Evolutionary conservation across 2,113 vertebrate genomes (phyloP).

Genomic region (Spea bombifrons): DNA sequence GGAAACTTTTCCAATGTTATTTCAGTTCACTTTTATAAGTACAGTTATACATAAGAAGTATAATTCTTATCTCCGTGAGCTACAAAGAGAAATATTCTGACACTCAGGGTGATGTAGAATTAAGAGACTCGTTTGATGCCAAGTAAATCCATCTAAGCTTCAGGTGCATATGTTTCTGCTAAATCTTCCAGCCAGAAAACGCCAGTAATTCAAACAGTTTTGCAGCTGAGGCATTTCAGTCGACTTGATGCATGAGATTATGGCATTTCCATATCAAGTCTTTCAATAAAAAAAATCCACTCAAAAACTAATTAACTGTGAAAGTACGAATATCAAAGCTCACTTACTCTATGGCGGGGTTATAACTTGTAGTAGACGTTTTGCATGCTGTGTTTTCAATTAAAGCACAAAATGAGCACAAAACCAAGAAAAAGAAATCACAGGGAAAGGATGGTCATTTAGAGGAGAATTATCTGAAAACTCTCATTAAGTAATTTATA

Average conservation of each 20-base stretch:
- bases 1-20: not conserved
- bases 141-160: constrained; percentile 33
- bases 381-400: too few species aligned
- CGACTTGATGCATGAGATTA: constrained; percentile 23
- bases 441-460: too few species aligned
- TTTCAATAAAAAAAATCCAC: too few species aligned
- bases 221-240: constrained; percentile 12
- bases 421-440: too few species aligned
- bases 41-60: constrained; percentile 7
- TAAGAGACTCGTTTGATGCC: constrained; percentile 35
- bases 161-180: constrained; percentile 11
- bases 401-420: too few species aligned
- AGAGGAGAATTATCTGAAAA: too few species aligned
- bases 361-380: too few species aligned
- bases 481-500: too few species aligned
- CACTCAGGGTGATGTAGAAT: constrained; percentile 35
- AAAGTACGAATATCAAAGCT: too few species aligned
- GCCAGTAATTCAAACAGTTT: constrained; percentile 27
- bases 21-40: not conserved
- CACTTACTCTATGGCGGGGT: too few species aligned
- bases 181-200: constrained; percentile 7
- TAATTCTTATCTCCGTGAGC: not conserved
- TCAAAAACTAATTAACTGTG: too few species aligned
- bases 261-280: constrained; percentile 21
- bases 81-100: constrained; percentile 25